A percentile compares a stretch with the other conserved stretches of the same genome.
Conservation (phyloP, 2,797 vertebrate species). For the Leptoclinus maculatus region DNA sequence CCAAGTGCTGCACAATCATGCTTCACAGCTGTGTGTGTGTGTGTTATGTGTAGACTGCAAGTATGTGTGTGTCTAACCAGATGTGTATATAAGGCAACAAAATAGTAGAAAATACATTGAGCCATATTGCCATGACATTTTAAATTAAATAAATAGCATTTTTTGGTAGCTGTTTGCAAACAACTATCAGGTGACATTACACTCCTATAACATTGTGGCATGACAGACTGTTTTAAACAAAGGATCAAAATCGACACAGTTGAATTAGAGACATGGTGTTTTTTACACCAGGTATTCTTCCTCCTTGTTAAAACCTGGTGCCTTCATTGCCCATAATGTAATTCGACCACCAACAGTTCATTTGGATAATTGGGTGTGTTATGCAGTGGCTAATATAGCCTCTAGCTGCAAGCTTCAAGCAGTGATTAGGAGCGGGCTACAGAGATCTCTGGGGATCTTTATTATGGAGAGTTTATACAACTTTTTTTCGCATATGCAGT, state of each 20-base stretch:
- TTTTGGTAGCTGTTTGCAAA: neutral
- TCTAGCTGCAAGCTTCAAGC: neutral
- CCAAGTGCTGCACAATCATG: conserved; percentile 56
- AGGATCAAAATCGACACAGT: neutral
- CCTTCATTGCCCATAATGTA: neutral
- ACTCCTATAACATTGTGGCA: neutral
- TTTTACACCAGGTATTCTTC: neutral
- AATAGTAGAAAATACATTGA: neutral
- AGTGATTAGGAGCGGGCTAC: neutral
- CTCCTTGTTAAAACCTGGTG: neutral
- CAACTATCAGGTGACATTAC: neutral
- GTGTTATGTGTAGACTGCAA: neutral
- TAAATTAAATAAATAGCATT: rapidly evolving
- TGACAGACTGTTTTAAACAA: neutral
- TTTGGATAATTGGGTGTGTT: neutral
- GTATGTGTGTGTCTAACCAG: conserved; percentile 17
- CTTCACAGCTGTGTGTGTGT: conserved; percentile 24
- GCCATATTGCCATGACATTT: neutral
- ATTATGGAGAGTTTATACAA: too few species aligned
- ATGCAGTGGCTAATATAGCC: too few species aligned
- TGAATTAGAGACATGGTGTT: neutral
- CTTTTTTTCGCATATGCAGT: too few species aligned
- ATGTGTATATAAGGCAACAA: neutral
- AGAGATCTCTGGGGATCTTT: neutral
- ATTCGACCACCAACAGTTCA: neutral